These are phyloP conservation scores for Atta texana DNA, from an alignment of 1,140 invertebrate genomes.

Conservation along the genomic window DNA sequence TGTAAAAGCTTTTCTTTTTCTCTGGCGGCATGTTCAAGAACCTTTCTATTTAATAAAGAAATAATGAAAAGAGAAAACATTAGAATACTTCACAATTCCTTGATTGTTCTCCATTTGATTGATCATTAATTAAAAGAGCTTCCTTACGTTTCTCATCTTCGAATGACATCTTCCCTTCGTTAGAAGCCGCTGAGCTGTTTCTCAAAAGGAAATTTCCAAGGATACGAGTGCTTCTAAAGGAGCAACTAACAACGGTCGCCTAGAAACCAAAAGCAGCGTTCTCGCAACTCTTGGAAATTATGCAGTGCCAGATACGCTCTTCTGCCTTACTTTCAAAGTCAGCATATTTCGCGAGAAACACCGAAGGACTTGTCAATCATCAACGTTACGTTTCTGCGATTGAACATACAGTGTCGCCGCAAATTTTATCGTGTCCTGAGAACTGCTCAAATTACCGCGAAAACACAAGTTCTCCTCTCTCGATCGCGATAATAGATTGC, in stretches of 20 bases:
- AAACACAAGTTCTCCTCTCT: not conserved
- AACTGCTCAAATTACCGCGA: not conserved
- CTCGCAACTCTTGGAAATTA: conserved; percentile 48
- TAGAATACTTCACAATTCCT: not conserved
- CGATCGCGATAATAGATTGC: not conserved
- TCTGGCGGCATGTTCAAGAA: conserved; percentile 86
- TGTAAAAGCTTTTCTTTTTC: conserved; percentile 87
- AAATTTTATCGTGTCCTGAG: not conserved
- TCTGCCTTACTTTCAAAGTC: conserved; percentile 65
- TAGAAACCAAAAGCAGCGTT: conserved; percentile 69
- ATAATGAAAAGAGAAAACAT: not conserved
- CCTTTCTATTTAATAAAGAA: conserved; percentile 81
- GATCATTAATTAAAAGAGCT: not conserved
- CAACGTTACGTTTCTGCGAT: not conserved
- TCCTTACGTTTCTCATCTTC: conserved; percentile 74
- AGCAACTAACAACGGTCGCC: conserved; percentile 58
- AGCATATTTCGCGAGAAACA: conserved; percentile 53
- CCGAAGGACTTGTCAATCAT: conserved; percentile 18
- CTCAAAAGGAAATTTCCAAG: conserved; percentile 45
- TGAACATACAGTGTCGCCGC: not conserved
- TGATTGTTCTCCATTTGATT: not conserved
- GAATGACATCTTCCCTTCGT: conserved; percentile 62
- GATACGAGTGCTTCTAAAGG: not conserved
- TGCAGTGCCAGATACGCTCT: conserved; percentile 13
- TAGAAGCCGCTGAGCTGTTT: conserved; percentile 23